Base-by-base conservation (phyloP, 2,888 invertebrate genomes). In the Blera fallax region DNA sequence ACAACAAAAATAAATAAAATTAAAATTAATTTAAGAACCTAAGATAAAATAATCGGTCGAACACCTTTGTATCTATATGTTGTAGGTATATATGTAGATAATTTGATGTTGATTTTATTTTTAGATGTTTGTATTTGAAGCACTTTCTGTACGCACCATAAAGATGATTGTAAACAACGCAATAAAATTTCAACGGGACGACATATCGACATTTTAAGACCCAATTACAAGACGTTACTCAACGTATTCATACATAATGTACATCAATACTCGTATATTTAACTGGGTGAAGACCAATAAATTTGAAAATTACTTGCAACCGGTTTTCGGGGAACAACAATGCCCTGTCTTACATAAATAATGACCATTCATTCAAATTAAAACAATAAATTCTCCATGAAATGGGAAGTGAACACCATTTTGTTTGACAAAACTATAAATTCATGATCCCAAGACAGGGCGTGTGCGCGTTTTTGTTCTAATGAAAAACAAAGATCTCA, bases 41-140 rank as follows among this genome's bases (percentile, higher is more conserved):
- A 27, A 18, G 21, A 43, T 45, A 64, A 32, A 54, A 64, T 52
- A 74, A 74, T 56, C 24, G 74, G 64, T 65, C 74, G 64, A 56
- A n/a, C 24, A 74, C 64, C 64, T 64, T 40, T 8, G 10, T 10
- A 29, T 1, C 27, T 14, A 10, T 40, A 40, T n/a, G 14, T 4
- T 4, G n/a, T 32, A 34, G 34, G 24, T n/a, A 34, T 48, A 11
- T 18, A 14, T 18, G 14, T 21, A 45, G 8, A 45, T 48, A 40
- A 37, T 52, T 18, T 54, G 16, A 18, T 16, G 8, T 18, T 0
- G 6, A 32, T 40, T 32, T 34, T 73, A 64, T 64, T 64, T 73
- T 37, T 60, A 48, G 48, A 58, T 40, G 29, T 8, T 16, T 69
- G 16, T 29, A 43, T n/a, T 24, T 27, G 45, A 29, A 16, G 11